Evolutionary conservation across 2,797 vertebrate species (phyloP), one percentile per base, ranked within the genome.

Genomic region (Poecilia velifera): DNA sequence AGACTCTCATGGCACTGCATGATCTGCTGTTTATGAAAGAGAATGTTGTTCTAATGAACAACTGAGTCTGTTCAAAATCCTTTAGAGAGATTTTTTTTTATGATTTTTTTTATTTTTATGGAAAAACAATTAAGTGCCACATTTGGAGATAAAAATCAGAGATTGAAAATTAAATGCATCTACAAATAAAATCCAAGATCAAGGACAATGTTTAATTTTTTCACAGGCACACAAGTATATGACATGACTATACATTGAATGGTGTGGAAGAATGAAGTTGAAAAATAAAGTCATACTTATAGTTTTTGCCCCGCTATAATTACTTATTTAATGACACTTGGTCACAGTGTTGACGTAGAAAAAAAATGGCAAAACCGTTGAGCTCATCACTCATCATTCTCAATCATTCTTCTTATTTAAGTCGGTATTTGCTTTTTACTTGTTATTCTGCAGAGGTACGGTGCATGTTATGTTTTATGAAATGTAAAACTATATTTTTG

Each of bases 401-500:
- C 45, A 34, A 34, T 34, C 31, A 31, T 31, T 31, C 1, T 80
- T 53, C 41, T 34, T 62, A 77, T n/a, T 39, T 76, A 59, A 59
- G 78, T 88, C 57, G 82, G 51, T 36, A 46, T n/a, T 45, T 73
- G 76, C 47, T 76, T 57, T 80, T 80, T 62, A 49, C 70, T 76
- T 51, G 71, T 85, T 74, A 28, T 74, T 68, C 82, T 79, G 77
- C 79, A 68, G 75, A 82, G 80, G 89, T 76, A 31, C 9, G 34
- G 57, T 34, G n/a, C 81, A 78, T 72, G 82, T 77, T 82, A 82
- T 85, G 87, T 89, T 91, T 92, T 88, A 92, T 92, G 91, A 88
- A 90, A 90, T 91, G 92, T 82, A 93, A 92, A 91, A 92, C 80
- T 82, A 81, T 79, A 88, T 89, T 82, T 83, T 80, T 45, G 49